Conservation (phyloP, 2,113 vertebrate genomes). For the Blennius ocellaris region DNA sequence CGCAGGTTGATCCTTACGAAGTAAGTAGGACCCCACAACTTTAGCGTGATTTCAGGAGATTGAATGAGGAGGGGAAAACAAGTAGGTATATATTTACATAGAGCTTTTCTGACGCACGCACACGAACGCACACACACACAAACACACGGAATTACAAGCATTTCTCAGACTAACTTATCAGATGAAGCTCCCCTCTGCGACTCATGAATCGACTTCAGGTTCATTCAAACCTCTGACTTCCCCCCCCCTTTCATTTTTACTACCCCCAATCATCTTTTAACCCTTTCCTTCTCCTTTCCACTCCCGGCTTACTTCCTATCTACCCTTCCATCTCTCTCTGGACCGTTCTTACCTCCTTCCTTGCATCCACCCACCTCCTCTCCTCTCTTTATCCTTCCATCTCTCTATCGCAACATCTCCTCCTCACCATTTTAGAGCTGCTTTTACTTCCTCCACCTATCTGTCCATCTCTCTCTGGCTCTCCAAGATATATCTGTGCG, state of each 20-base stretch:
- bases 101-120: conserved; percentile 5
- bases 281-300: background rate
- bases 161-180: conserved; percentile 37
- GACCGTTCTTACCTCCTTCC: conserved; percentile 29
- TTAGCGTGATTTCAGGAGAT: no score
- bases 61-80: no score
- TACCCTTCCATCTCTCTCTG: conserved; percentile 12
- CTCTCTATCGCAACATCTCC: conserved; percentile 58
- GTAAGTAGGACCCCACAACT: no score
- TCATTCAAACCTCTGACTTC: conserved; percentile 12
- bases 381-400: conserved; percentile 48
- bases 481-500: conserved; percentile 37
- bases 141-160: background rate
- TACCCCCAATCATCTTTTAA: background rate
- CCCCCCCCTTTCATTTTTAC: conserved; percentile 9
- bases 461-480: conserved; percentile 47
- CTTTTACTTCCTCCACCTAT: conserved; percentile 61
- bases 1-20: no score
- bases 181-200: conserved; percentile 24
- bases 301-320: background rate
- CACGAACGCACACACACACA: background rate
- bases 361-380: conserved; percentile 22
- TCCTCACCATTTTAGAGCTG: conserved; percentile 44
- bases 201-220: conserved; percentile 27
- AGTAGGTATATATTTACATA: conserved; percentile 27